A percentile compares a stretch with the other conserved stretches of the same genome.
phyloP scores from a whole-genome alignment of 30 jellyfish, hydroid and myxozoan genomes.

The Aurelia aurita complex sp. Pacific region DNA sequence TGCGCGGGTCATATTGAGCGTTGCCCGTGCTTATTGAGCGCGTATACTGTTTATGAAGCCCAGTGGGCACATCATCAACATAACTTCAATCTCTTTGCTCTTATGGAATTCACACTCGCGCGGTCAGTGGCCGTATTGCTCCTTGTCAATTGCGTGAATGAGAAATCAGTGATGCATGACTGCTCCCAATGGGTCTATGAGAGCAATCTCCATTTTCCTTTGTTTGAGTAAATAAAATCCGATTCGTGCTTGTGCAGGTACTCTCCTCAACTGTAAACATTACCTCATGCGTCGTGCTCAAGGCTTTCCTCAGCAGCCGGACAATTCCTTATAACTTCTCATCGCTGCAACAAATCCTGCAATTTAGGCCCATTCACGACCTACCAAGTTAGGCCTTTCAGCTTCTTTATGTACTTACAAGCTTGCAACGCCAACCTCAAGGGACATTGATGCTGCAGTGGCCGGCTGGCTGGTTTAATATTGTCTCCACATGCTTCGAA shows the following conservation, averaged over 20 bases:
- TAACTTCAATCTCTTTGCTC: constrained; percentile 17
- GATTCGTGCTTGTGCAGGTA: constrained; percentile 34
- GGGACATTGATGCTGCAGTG: constrained; percentile 45
- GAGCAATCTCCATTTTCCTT: constrained; percentile 34
- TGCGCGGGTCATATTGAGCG: not conserved
- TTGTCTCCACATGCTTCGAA: constrained; percentile 70
- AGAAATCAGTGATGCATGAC: constrained; percentile 54
- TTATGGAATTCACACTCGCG: constrained; percentile 27
- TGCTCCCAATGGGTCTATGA: constrained; percentile 36
- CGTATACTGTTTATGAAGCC: constrained; percentile 42
- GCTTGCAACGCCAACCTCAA: constrained; percentile 14
- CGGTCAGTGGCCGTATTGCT: constrained; percentile 52
- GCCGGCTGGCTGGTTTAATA: constrained; percentile 51
- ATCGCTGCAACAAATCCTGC: constrained; percentile 33
- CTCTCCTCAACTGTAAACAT: constrained; percentile 63
- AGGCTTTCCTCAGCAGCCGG: constrained; percentile 34
- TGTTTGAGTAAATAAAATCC: constrained; percentile 47
- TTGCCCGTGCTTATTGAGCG: constrained; percentile 11
- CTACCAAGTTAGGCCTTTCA: not conserved
- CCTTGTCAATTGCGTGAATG: constrained; percentile 40
- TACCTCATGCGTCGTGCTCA: constrained; percentile 85
- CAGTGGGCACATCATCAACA: constrained; percentile 47
- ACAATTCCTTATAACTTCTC: constrained; percentile 3
- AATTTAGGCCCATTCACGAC: constrained; percentile 19
- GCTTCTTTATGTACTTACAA: not conserved